Base-by-base conservation (phyloP, 1,140 invertebrate genomes). In the Drosophila busckii region DNA sequence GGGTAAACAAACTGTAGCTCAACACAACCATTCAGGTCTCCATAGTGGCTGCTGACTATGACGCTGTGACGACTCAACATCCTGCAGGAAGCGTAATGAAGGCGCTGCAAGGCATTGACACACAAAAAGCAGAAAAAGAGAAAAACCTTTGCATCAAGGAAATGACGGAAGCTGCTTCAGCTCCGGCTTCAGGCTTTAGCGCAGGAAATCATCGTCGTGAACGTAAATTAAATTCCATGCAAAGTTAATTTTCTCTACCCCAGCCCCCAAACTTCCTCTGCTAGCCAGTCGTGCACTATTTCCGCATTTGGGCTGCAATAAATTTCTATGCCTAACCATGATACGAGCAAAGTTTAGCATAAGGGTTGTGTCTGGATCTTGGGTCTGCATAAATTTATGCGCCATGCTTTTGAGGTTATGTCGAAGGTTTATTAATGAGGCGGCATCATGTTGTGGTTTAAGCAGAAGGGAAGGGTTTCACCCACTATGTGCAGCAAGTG, bases 221-320 rank as follows among this genome's bases (percentile, higher is more conserved):
- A 83, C 71, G 76, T 83, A 85, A 85, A 85, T 85, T 85, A 85
- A 83, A 85, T 85, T 85, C 75, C 75, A 82, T 69, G 75, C 73
- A 78, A 80, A 78, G 73, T 78, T 80, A 78, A 78, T 78, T 78
- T 78, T 48, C 53, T 55, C 35, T 41, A 34, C 37, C 15, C 7
- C 17, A 3, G 22, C 31, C 1, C 26, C 28, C 19, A n/a, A n/a
- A n/a, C n/a, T n/a, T n/a, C n/a, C 10, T 4, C 4, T 5, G 7
- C 19, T 6, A 28, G 22, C 22, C 44, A 22, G 26, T 34, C 38
- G 3, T 45, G 28, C 32, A 55, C 58, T 61, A 58, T 62, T 56
- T 62, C 59, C 58, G 58, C 52, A 55, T 61, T 45, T 52, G 38
- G 15, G 15, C n/a, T 42, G 25, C 15, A 37, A 55, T n/a, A 38